Evolutionary conservation across 2,113 vertebrate species (phyloP).

Genomic region (Ibidorhyncha struthersii): DNA sequence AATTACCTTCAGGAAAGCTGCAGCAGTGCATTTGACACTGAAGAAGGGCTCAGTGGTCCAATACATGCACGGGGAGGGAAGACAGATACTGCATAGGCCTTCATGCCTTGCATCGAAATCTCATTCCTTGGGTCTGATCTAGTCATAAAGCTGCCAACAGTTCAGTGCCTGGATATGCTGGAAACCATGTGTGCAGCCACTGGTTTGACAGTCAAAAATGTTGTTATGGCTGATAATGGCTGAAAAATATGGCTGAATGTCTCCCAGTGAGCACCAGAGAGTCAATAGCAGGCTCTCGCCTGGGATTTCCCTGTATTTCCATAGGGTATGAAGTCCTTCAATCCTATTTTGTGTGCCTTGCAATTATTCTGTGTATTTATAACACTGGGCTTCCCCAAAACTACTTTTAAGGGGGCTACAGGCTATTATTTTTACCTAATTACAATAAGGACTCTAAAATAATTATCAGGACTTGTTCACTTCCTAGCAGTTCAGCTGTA

Average conservation of each 20-base stretch:
- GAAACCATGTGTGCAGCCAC: neutral
- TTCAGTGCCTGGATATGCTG: neutral
- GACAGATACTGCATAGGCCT: neutral
- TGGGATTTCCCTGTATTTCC: neutral
- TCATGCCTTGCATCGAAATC: neutral
- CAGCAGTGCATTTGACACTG: neutral
- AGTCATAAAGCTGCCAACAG: neutral
- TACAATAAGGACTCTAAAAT: neutral
- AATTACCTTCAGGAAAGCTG: neutral
- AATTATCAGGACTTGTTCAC: neutral
- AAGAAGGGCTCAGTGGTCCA: neutral
- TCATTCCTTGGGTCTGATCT: neutral
- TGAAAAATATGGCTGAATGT: neutral
- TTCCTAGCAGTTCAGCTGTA: neutral
- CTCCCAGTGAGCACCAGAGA: neutral
- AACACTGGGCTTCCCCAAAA: neutral
- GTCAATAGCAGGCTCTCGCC: neutral
- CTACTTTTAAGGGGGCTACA: neutral
- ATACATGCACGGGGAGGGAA: neutral
- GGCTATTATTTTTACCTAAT: neutral
- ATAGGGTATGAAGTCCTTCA: neutral
- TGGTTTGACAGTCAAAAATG: neutral
- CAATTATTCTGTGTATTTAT: neutral
- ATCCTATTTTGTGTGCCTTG: neutral
- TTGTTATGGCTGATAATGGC: neutral